phyloP scores from a whole-genome alignment of 2,888 invertebrate genomes.

The Scaptomyza polygonia region DNA sequence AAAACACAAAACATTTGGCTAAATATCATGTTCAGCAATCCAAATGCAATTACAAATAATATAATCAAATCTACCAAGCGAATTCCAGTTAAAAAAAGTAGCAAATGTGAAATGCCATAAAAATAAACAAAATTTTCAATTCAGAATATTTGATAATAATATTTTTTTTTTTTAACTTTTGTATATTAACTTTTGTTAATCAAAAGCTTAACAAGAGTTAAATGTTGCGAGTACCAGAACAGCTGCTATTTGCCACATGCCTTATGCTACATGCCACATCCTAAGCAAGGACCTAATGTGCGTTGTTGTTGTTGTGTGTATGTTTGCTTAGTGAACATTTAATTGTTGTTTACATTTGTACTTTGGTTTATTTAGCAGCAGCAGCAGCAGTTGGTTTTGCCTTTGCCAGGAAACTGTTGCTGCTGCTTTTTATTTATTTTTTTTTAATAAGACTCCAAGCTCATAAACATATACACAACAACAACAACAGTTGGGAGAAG shows the following conservation, averaged over 20 bases:
- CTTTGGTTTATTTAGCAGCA: constrained; percentile 67
- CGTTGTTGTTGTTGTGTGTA: background rate
- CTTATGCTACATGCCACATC: constrained; percentile 15
- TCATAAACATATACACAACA: constrained; percentile 40
- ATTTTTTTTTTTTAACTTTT: no score
- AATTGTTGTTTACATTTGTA: constrained; percentile 78
- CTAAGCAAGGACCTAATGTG: constrained; percentile 5
- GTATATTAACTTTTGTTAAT: background rate
- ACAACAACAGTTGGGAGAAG: constrained; percentile 3
- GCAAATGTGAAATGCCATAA: no score
- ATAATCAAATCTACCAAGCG: background rate
- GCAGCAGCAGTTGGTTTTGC: constrained; percentile 36
- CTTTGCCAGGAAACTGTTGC: constrained; percentile 2
- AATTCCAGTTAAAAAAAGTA: background rate
- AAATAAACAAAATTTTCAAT: no score
- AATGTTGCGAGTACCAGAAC: constrained; percentile 8
- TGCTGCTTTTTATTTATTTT: no score
- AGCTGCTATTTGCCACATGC: constrained; percentile 20
- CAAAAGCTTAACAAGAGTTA: background rate
- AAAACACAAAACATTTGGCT: no score
- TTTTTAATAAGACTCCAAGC: constrained; percentile 63
- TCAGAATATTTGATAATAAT: no score
- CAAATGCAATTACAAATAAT: no score
- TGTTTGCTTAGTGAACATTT: constrained; percentile 75
- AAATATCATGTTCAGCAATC: no score